Evolutionary conservation across 2,888 invertebrate genomes (phyloP).

Genomic region (Tricholauxania praeusta): DNA sequence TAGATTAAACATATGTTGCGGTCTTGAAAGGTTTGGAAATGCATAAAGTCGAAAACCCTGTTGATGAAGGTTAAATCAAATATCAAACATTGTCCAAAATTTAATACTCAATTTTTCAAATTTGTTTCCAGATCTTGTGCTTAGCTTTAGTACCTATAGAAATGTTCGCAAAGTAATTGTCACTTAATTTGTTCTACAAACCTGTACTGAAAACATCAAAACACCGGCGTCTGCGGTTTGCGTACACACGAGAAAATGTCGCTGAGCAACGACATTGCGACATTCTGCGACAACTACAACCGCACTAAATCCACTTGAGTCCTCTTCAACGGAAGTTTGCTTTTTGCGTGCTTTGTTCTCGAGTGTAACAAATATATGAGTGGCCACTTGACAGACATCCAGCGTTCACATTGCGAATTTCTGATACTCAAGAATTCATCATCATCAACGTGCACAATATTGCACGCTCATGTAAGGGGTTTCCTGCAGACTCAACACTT

Average conservation of each 20-base stretch:
- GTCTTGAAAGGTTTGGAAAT: no score
- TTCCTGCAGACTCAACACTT: constrained; percentile 34
- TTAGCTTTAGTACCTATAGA: no score
- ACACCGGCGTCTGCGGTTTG: neutral
- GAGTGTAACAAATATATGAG: constrained; percentile 60
- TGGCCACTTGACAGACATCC: constrained; percentile 60
- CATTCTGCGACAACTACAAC: neutral
- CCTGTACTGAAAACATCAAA: no score
- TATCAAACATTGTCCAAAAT: no score
- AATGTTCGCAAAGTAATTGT: no score
- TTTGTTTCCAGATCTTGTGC: no score
- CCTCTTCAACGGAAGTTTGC: constrained; percentile 33
- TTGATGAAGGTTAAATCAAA: no score
- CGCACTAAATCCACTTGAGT: constrained; percentile 8
- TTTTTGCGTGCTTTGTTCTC: constrained; percentile 43
- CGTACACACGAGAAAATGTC: neutral
- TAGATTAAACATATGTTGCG: no score
- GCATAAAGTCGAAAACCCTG: no score
- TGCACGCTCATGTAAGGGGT: constrained; percentile 32
- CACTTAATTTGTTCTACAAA: no score
- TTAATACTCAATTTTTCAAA: no score
- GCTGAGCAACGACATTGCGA: constrained; percentile 1
- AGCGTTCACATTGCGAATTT: constrained; percentile 15
- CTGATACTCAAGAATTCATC: constrained; percentile 23
- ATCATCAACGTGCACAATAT: constrained; percentile 22